Evolutionary conservation across 2,888 invertebrate species (phyloP), one percentile per base, ranked within the genome.

Genomic region (Nomada fabriciana): DNA sequence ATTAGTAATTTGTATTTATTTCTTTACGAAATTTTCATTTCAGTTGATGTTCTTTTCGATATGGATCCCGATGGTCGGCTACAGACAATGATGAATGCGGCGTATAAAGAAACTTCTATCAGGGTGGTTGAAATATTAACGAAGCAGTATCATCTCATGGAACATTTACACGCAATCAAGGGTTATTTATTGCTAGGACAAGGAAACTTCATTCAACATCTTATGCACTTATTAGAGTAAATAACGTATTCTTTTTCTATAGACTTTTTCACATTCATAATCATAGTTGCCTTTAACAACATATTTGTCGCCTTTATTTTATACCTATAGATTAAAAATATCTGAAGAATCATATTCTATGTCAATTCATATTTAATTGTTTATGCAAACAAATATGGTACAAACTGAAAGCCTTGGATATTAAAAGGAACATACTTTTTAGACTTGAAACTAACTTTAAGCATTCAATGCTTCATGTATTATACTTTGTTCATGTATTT

Each of bases 141-240:
- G 89, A 96, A 97, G 85, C 97, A 98, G 89, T 98, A 98, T 94
- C 97, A 98, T 91, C 95, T 99, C 84, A 95, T 98, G 90, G 97
- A 98, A 93, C 99, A 99, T 94, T 95, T 99, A 70, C 97, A 98
- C 91, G 98, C 98, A 29, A 96, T 99, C 94, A 95, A 98, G 84
- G 96, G 97, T 79, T 99, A 98, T 94, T 94, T 99, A 90, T 95
- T 99, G 73, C 95, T 99, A 18, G 98, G 98, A 18, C 99, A 99
- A 95, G 99, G 99, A 0, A 99, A 99, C 94, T 99, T 99, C 94
- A 98, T 98, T 89, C 96, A 98, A 91, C 97, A 98, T 92, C 96
- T 99, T 72, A 97, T 99, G 96, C 98, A 98, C 90, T 95, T 98
- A 80, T 94, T 99, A 83, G 97, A 97, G 98, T 98, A 94, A 95